Conservation (phyloP, 2,888 invertebrate genomes). For the Lasius fuliginosus region DNA sequence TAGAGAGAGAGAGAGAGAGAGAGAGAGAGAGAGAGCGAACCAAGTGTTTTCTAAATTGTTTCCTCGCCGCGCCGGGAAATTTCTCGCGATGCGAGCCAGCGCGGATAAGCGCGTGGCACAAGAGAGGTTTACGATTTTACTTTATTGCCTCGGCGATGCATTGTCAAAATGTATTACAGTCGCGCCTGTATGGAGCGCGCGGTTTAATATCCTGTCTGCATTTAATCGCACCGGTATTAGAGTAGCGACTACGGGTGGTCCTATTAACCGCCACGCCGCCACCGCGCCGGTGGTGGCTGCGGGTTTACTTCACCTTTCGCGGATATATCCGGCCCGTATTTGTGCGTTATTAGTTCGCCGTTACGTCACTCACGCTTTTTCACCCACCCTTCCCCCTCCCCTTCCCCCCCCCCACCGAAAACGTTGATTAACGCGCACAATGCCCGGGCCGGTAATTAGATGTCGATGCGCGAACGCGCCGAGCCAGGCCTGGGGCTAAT, state of each 20-base stretch:
- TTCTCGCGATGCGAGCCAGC: conserved; percentile 32
- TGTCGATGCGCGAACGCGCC: conserved; percentile 50
- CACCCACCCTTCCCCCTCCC: neutral
- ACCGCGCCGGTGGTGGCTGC: conserved; percentile 60
- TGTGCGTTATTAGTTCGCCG: conserved; percentile 74
- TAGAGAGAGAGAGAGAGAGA: neutral
- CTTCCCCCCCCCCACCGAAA: conserved; percentile 4
- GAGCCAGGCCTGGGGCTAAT: conserved; percentile 38
- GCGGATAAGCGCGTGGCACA: conserved; percentile 75
- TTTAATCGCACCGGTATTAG: conserved; percentile 84
- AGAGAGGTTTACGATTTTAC: conserved; percentile 82
- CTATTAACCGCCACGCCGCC: conserved; percentile 79
- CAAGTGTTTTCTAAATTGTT: conserved; percentile 61
- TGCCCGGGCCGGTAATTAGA: conserved; percentile 49
- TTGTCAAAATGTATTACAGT: conserved; percentile 83
- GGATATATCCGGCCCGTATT: conserved; percentile 74
- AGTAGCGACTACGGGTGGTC: conserved; percentile 81
- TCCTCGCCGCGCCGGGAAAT: conserved; percentile 19
- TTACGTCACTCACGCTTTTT: conserved; percentile 71
- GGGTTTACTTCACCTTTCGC: conserved; percentile 74
- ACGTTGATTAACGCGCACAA: conserved; percentile 55
- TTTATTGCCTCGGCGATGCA: conserved; percentile 82
- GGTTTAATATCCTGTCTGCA: conserved; percentile 85
- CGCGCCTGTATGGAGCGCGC: conserved; percentile 75
- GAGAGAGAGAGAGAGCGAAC: neutral